Conservation (phyloP, 2,113 vertebrate genomes). For the Bujurquina vittata region DNA sequence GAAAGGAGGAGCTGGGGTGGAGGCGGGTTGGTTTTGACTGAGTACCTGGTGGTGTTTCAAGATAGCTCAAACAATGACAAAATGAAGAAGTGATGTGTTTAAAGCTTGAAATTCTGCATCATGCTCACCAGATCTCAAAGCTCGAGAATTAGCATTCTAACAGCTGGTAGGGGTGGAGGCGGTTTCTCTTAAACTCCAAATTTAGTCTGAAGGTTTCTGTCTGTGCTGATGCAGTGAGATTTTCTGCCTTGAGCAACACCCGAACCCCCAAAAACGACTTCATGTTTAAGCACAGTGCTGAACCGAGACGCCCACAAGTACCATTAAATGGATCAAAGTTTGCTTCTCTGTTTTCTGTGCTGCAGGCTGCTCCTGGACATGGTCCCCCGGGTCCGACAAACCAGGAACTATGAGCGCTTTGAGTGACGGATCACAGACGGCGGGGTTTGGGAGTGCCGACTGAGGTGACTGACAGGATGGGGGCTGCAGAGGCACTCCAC, state of each 20-base stretch:
- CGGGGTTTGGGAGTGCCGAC: neutral
- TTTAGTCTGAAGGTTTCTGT: neutral
- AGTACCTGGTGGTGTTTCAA: neutral
- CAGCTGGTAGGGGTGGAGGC: neutral
- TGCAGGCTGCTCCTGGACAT: slow-evolving; percentile 91
- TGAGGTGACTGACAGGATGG: slow-evolving; percentile 1
- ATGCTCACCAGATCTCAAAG: neutral
- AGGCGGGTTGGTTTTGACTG: neutral
- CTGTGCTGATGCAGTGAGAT: neutral
- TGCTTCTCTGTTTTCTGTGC: neutral
- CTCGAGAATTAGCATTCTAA: neutral
- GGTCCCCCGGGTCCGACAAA: slow-evolving; percentile 91
- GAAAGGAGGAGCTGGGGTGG: neutral
- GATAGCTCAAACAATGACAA: neutral
- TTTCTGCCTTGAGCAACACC: neutral
- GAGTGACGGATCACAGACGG: slow-evolving; percentile 79
- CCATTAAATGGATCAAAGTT: neutral
- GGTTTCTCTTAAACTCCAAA: neutral
- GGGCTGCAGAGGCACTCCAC: slow-evolving; percentile 16
- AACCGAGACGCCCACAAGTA: neutral
- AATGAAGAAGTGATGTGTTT: neutral
- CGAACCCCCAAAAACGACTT: neutral
- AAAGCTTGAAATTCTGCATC: neutral
- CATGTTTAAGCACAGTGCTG: neutral
- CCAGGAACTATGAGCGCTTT: slow-evolving; percentile 94